Evolutionary conservation across 1,140 invertebrate species (phyloP).

Genomic region (Helicoverpa armigera): DNA sequence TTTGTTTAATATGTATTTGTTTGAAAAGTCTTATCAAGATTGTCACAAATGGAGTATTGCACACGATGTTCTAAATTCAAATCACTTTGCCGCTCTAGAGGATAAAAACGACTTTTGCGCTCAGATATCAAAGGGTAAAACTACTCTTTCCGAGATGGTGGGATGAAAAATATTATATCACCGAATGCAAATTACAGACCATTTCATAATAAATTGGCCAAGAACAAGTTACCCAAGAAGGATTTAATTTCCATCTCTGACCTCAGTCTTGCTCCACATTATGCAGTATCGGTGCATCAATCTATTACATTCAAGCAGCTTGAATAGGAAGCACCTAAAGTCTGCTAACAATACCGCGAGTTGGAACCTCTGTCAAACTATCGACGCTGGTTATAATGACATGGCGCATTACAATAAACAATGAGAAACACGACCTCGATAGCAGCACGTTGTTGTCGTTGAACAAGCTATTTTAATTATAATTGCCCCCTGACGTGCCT

Average conservation of each 20-base stretch:
- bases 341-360: constrained; percentile 3
- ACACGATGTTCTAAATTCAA: no score
- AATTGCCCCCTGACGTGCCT: constrained; percentile 59
- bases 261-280: constrained; percentile 4
- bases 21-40: no score
- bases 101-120: no score
- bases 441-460: constrained; percentile 49
- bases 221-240: no score
- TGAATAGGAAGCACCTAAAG: constrained; percentile 22
- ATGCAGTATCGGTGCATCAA: constrained; percentile 5
- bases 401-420: constrained; percentile 59
- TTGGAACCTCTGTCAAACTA: constrained; percentile 24
- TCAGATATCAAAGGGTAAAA: no score
- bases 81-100: no score
- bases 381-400: constrained; percentile 47
- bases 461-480: constrained; percentile 59
- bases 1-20: no score
- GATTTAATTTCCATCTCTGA: background rate
- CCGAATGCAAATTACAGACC: no score
- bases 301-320: constrained; percentile 2
- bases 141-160: no score
- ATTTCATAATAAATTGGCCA: no score
- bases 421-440: constrained; percentile 54
- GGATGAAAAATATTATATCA: no score
- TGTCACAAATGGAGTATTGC: no score